Conservation (phyloP, 2,113 vertebrate species). For the Erpornis zantholeuca region DNA sequence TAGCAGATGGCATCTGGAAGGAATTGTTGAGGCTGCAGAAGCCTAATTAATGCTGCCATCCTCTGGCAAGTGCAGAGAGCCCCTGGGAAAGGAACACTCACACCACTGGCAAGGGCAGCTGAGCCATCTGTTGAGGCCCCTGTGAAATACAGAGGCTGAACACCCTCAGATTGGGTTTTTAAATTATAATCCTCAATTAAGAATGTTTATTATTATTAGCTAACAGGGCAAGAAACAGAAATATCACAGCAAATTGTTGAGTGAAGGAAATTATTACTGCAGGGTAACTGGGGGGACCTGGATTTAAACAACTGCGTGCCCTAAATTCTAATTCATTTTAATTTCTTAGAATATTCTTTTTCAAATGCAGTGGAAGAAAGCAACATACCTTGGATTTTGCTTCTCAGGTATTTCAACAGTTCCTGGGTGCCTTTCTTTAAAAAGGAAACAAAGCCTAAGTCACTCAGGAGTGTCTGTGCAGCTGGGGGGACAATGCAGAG, state of each 20-base stretch:
- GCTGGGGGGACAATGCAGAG: neutral
- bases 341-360: neutral
- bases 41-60: neutral
- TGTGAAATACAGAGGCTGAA: neutral
- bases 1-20: neutral
- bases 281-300: neutral
- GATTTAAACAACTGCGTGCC: neutral
- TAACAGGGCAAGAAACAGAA: neutral
- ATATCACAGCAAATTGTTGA: neutral
- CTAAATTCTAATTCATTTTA: neutral
- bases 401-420: slow-evolving; percentile 88
- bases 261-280: neutral
- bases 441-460: neutral
- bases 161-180: neutral
- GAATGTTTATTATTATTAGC: neutral
- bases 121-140: neutral
- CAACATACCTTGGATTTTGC: slow-evolving; percentile 88
- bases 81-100: neutral
- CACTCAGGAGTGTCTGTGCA: neutral
- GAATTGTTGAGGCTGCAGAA: neutral
- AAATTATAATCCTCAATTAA: neutral
- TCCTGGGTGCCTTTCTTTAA: slow-evolving; percentile 93
- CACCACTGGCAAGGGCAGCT: neutral
- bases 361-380: neutral
- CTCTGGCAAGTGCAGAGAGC: neutral